These are phyloP conservation scores for Antennarius striatus DNA, from an alignment of 2,113 vertebrate genomes.

Conservation along the genomic window DNA sequence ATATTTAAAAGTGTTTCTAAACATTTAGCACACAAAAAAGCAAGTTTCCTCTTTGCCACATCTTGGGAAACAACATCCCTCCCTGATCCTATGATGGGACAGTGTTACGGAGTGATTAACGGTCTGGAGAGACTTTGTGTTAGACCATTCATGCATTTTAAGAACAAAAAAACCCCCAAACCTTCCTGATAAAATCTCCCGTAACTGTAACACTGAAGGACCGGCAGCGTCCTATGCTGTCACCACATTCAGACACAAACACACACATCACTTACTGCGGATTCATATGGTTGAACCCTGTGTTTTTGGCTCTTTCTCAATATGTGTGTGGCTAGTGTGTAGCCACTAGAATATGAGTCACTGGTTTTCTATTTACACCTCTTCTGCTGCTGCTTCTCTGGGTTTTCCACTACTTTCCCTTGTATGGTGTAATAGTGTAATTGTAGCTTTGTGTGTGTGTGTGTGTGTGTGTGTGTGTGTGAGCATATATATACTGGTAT, in stretches of 20 bases:
- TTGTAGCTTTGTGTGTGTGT: conserved; percentile 48
- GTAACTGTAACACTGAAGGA: conserved; percentile 43
- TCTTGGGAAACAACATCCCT: conserved; percentile 54
- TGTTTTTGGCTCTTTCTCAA: conserved; percentile 64
- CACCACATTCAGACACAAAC: conserved; percentile 59
- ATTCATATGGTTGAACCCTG: conserved; percentile 70
- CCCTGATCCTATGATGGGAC: conserved; percentile 31
- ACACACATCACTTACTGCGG: conserved; percentile 64
- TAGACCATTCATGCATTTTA: conserved; percentile 37
- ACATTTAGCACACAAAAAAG: conserved; percentile 35
- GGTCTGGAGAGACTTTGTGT: conserved; percentile 10
- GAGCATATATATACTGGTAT: conserved; percentile 50
- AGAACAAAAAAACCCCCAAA: conserved; percentile 19
- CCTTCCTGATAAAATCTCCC: conserved; percentile 53
- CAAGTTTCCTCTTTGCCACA: conserved; percentile 50
- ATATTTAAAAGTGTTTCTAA: conserved; percentile 28
- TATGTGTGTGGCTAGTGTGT: conserved; percentile 57
- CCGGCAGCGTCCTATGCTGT: conserved; percentile 48
- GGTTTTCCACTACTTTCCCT: conserved; percentile 74
- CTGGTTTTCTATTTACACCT: conserved; percentile 76
- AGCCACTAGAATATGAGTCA: conserved; percentile 76
- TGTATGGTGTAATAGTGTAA: conserved; percentile 68
- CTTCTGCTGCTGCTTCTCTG: conserved; percentile 60
- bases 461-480: conserved; percentile 22
- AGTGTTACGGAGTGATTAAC: conserved; percentile 30